Conservation (phyloP, 2,113 vertebrate genomes). For the Archocentrus centrarchus region DNA sequence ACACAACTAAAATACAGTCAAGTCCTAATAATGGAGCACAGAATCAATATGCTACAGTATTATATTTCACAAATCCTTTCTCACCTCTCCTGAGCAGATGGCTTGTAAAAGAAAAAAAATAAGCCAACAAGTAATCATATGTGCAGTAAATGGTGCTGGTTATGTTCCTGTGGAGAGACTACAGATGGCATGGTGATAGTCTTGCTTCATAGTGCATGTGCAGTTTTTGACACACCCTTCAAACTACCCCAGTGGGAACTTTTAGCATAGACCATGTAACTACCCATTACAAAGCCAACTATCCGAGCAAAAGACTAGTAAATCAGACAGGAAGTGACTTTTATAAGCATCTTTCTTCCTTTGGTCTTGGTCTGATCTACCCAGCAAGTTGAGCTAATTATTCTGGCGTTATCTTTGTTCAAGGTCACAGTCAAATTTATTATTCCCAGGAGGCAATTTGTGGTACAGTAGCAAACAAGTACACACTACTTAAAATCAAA, state of each 20-base stretch:
- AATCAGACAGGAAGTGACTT: conserved; percentile 50
- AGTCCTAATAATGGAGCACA: conserved; percentile 39
- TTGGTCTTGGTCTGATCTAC: conserved; percentile 29
- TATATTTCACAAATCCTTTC: conserved; percentile 63
- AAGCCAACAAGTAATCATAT: conserved; percentile 79
- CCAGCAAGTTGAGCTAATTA: conserved; percentile 2
- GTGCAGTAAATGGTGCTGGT: conserved; percentile 84
- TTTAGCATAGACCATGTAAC: conserved; percentile 48
- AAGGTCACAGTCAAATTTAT: too few species aligned
- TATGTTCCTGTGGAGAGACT: conserved; percentile 81
- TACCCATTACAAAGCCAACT: conserved; percentile 38
- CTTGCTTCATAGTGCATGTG: conserved; percentile 64
- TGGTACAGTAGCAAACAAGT: too few species aligned
- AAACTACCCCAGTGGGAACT: conserved; percentile 55
- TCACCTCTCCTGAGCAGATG: conserved; percentile 81
- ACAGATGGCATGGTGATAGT: conserved; percentile 82
- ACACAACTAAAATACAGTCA: conserved; percentile 28
- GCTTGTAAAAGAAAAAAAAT: conserved; percentile 71
- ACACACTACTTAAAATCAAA: too few species aligned
- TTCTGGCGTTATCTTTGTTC: neutral
- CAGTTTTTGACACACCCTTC: conserved; percentile 68
- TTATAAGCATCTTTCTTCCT: conserved; percentile 30
- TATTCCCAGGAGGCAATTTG: too few species aligned
- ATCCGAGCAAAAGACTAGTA: conserved; percentile 39
- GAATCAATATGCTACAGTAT: conserved; percentile 67